Conservation (phyloP, 2,888 invertebrate genomes). For the Melieria picta region DNA sequence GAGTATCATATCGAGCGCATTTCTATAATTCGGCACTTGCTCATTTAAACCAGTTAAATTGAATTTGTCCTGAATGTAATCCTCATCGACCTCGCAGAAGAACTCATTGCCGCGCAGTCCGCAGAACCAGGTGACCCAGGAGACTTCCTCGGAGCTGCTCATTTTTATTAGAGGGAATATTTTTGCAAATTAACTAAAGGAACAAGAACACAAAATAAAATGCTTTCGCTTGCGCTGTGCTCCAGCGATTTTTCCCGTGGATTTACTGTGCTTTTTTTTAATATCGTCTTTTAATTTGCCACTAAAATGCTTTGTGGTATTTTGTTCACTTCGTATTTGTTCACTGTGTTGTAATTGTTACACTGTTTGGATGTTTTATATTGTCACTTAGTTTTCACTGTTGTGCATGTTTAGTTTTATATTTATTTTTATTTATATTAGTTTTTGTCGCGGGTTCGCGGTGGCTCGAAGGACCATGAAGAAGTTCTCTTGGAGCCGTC, state of each 20-base stretch:
- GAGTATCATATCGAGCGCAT: constrained; percentile 99
- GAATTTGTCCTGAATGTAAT: constrained; percentile 99
- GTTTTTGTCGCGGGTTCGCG: no score
- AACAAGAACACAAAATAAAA: constrained; percentile 38
- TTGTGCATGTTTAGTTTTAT: no score
- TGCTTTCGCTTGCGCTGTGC: constrained; percentile 5
- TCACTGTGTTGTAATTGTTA: no score
- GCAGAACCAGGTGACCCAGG: constrained; percentile 99
- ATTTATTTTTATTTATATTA: no score
- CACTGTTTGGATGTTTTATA: no score
- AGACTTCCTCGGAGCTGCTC: constrained; percentile 99
- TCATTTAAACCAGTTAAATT: constrained; percentile 99
- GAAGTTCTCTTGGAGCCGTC: no score
- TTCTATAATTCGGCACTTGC: constrained; percentile 99
- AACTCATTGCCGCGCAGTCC: constrained; percentile 99
- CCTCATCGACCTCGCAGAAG: constrained; percentile 99
- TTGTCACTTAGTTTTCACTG: no score
- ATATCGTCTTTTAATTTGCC: constrained; percentile 19
- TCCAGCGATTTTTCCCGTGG: constrained; percentile 11
- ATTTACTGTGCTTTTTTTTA: constrained; percentile 30
- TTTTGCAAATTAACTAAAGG: constrained; percentile 43
- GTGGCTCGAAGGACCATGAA: no score
- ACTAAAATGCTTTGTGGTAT: not conserved
- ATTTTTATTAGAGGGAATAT: constrained; percentile 73
- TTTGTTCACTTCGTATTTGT: no score